phyloP scores from a whole-genome alignment of 2,113 vertebrate species.

The Brachypodius melanocephalos region DNA sequence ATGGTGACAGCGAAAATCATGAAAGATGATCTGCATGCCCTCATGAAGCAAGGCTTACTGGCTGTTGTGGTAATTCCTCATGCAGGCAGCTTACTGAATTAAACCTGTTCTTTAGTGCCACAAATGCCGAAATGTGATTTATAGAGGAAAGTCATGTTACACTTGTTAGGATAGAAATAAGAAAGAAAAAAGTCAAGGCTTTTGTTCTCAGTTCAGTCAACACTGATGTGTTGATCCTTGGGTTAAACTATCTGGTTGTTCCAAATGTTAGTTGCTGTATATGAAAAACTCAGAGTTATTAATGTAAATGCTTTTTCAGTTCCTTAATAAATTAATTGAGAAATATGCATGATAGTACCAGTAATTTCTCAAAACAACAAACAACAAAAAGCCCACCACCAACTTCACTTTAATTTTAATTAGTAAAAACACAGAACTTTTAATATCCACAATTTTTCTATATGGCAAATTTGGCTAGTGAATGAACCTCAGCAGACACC shows the following conservation, averaged over 20 bases:
- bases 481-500: background rate
- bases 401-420: background rate
- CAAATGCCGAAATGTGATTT: background rate
- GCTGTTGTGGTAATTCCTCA: background rate
- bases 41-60: background rate
- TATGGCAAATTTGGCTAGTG: background rate
- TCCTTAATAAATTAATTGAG: background rate
- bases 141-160: background rate
- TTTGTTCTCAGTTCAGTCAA: background rate
- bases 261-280: background rate
- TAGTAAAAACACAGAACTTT: background rate
- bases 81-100: background rate
- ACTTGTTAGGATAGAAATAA: background rate
- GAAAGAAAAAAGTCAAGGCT: background rate
- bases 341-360: background rate
- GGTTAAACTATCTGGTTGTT: background rate
- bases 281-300: background rate
- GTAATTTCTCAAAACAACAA: background rate
- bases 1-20: background rate
- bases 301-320: background rate
- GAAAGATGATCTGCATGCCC: background rate
- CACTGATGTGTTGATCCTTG: accelerated
- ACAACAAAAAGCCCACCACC: background rate
- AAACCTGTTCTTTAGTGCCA: background rate
- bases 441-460: background rate